Conservation (phyloP, 2,888 invertebrate species). For the Chalcis sispes region DNA sequence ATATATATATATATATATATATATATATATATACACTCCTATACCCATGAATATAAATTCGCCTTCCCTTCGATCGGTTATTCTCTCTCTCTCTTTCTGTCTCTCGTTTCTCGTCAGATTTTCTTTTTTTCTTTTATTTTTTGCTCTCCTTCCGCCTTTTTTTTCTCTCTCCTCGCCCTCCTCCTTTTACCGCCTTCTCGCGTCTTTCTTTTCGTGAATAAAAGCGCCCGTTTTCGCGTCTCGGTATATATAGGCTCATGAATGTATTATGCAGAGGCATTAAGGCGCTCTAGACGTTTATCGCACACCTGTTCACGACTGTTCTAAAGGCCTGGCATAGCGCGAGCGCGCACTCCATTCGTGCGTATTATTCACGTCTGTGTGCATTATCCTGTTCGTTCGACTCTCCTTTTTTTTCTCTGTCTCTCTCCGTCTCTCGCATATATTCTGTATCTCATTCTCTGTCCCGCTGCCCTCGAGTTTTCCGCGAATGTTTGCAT, state of each 20-base stretch:
- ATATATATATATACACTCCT: too few species aligned
- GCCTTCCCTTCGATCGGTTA: background rate
- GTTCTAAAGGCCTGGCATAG: too few species aligned
- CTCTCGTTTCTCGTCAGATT: conserved; percentile 31
- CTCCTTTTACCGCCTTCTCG: background rate
- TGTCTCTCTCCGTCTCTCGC: background rate
- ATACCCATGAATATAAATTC: too few species aligned
- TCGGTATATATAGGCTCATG: too few species aligned
- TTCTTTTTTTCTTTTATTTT: background rate
- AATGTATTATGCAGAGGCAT: background rate
- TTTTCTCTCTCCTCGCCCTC: conserved; percentile 24
- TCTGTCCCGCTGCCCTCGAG: too few species aligned
- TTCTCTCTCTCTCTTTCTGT: conserved; percentile 58
- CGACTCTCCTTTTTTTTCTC: background rate
- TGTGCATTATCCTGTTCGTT: conserved; percentile 20
- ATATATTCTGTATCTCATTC: background rate
- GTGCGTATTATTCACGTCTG: too few species aligned
- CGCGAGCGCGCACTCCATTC: too few species aligned
- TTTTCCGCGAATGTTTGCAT: too few species aligned
- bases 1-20: too few species aligned
- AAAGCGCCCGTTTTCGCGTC: too few species aligned
- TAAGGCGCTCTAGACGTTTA: conserved; percentile 33
- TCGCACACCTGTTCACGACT: conserved; percentile 49
- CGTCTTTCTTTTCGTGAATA: background rate
- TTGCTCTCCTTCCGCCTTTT: conserved; percentile 57